These are phyloP conservation scores for Tachina fera DNA, from an alignment of 2,888 invertebrate species.

Conservation along the genomic window DNA sequence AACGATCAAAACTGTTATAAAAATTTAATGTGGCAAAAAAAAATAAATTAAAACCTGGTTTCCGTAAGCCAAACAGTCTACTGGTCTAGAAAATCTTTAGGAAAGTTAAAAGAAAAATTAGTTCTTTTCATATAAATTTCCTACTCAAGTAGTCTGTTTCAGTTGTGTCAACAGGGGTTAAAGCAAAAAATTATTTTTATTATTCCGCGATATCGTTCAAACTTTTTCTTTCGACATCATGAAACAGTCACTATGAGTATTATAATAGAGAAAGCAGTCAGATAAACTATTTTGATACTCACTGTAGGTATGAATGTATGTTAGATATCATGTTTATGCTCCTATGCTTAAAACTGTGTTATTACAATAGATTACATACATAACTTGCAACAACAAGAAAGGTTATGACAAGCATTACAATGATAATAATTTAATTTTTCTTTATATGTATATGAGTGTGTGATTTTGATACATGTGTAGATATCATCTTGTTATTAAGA, in stretches of 20 bases:
- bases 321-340: neutral
- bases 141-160: no score
- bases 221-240: no score
- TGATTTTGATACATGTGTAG: conserved; percentile 42
- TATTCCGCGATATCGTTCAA: neutral
- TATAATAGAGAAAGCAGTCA: no score
- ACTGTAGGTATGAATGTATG: neutral
- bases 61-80: no score
- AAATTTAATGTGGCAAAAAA: no score
- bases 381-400: conserved; percentile 26
- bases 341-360: conserved; percentile 28
- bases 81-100: no score
- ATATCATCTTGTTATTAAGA: conserved; percentile 47
- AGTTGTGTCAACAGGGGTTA: neutral
- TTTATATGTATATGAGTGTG: conserved; percentile 21
- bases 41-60: no score
- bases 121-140: no score
- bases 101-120: no score
- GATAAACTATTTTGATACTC: no score
- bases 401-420: conserved; percentile 1
- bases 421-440: conserved; percentile 44
- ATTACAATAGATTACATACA: conserved; percentile 50
- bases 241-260: no score
- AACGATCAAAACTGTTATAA: neutral
- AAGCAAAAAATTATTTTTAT: no score